Base-by-base conservation (phyloP, 2,888 invertebrate species). In the Thera britannica region DNA sequence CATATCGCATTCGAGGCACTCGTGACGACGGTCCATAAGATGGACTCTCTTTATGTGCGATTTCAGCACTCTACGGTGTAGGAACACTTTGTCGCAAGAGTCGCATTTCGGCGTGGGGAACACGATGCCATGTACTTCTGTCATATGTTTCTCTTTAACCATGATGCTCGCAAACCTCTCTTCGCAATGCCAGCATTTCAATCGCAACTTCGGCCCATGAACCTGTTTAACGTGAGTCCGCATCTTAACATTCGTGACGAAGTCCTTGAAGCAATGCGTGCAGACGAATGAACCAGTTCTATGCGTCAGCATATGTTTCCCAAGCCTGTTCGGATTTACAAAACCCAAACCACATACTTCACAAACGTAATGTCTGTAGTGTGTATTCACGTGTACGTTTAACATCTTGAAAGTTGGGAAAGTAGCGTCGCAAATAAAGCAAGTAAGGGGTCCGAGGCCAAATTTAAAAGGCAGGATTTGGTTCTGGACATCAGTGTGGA, bases 1-100 rank as follows among this genome's bases (percentile, higher is more conserved):
- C 58, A 88, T 86, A 5, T 89, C 86, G 67, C 94, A 94, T 1
- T 87, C 72, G 0, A 83, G 83, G 68, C 94, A 94, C 58, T 88
- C 55, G 36, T 64, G 68, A 8, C 67, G 66, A 12, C 67, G 69
- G 12, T 92, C 90, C 3, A 79, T 78, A 1, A 89, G 60, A 48
- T 89, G 89, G 0, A 80, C 83, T 12, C 83, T 75, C 2, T 83
- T 77, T 8, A 81, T 75, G 44, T 90, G 89, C 46, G 85, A 81
- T 2, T 83, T 71, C 0, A 88, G 65, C 0, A 82, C 78, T 62
- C 83, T 83, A 3, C 83, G 72, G 2, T 80, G 83, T 12, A 82
- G 79, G 54, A 85, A 90, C 0, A 85, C 80, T 60, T 83, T 83
- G 1, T 80, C 79, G 55, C 90, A 90, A 0, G 78, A 70, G 0